phyloP scores from a whole-genome alignment of 2,888 invertebrate genomes.

The Aethes cnicana region DNA sequence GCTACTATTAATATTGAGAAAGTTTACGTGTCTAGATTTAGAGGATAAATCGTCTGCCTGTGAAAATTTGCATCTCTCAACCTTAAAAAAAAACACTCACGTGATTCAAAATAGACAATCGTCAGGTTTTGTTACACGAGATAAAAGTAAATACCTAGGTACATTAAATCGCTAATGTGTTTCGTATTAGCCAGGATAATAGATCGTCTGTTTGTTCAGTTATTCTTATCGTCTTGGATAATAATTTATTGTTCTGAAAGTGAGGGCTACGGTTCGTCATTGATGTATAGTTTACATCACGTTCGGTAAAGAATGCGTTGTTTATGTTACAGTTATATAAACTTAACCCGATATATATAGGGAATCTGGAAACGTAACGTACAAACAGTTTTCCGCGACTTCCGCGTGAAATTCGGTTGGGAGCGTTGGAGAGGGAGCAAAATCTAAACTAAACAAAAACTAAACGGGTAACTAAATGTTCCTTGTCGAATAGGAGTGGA shows the following conservation, averaged over 20 bases:
- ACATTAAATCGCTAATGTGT: constrained; percentile 12
- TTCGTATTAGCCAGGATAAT: constrained; percentile 9
- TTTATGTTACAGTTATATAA: neutral
- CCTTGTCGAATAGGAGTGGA: no score
- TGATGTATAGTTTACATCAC: constrained; percentile 16
- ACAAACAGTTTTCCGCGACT: no score
- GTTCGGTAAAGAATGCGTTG: constrained; percentile 11
- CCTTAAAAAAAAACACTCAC: no score
- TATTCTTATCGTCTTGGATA: constrained; percentile 16
- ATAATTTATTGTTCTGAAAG: constrained; percentile 17
- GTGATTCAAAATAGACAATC: neutral
- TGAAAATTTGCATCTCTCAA: no score
- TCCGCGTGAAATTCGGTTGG: no score
- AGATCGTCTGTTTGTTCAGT: constrained; percentile 12
- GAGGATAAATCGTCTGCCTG: no score
- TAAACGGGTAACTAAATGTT: no score
- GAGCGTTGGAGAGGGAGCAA: no score
- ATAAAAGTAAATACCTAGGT: constrained; percentile 12
- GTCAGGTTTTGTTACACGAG: neutral
- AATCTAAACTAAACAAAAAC: no score
- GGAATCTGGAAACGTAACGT: no score
- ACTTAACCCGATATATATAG: neutral
- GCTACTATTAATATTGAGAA: no score
- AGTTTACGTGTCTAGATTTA: no score
- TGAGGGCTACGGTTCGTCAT: constrained; percentile 6